These are phyloP conservation scores for Leptonema lineaticorne DNA, from an alignment of 1,140 invertebrate genomes.

Conservation along the genomic window DNA sequence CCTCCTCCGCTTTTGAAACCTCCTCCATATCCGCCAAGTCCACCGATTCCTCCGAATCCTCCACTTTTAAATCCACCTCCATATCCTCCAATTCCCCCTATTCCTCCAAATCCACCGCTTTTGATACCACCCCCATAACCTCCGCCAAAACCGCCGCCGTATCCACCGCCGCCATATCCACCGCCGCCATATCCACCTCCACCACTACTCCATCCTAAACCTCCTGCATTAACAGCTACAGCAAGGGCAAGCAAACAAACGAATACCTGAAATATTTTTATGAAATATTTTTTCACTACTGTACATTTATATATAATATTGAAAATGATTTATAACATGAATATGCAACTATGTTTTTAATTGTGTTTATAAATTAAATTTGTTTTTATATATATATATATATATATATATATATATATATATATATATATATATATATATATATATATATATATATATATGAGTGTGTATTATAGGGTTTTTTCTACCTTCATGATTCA, in stretches of 20 bases:
- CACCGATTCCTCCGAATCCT: background rate
- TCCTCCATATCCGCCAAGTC: background rate
- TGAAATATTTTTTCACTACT: no score
- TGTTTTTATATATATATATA: no score
- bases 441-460: background rate
- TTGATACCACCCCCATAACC: background rate
- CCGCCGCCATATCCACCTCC: constrained; percentile 26
- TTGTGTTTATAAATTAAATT: no score
- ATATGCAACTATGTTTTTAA: no score
- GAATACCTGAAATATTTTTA: constrained; percentile 41
- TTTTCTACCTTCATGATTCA: constrained; percentile 39
- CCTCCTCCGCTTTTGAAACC: background rate
- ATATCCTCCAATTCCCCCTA: constrained; percentile 20
- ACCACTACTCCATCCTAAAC: constrained; percentile 32
- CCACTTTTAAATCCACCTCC: background rate
- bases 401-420: no score
- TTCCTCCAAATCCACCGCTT: constrained; percentile 20
- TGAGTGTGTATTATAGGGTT: no score
- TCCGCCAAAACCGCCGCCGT: constrained; percentile 6
- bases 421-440: no score
- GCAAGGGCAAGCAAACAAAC: constrained; percentile 38
- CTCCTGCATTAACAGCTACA: constrained; percentile 29
- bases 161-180: constrained; percentile 20
- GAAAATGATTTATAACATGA: no score
- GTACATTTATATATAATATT: no score